A percentile compares a stretch with the other conserved stretches of the same genome.
Evolutionary conservation across 2,113 vertebrate genomes (phyloP).

Genomic region (Brachirus orientalis): DNA sequence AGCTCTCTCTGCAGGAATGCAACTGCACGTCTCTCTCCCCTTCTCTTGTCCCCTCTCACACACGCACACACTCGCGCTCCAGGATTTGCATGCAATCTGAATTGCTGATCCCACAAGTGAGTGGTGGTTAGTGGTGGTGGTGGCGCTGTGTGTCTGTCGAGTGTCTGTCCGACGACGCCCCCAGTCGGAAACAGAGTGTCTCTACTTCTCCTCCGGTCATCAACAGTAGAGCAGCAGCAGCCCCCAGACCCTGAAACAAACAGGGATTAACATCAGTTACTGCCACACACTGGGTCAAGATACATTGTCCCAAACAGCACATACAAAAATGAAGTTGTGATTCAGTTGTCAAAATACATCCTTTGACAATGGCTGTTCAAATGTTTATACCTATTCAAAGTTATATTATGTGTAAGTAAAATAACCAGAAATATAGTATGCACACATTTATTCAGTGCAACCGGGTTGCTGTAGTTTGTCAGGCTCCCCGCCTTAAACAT

Average conservation of each 20-base stretch:
- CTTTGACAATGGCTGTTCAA: too few species aligned
- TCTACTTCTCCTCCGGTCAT: slow-evolving; percentile 13
- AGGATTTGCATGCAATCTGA: slow-evolving; percentile 89
- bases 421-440: too few species aligned
- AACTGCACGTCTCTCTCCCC: slow-evolving; percentile 51
- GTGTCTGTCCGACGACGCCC: slow-evolving; percentile 83
- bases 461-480: too few species aligned
- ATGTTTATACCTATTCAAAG: too few species aligned
- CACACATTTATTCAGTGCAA: too few species aligned
- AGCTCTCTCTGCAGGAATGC: slow-evolving; percentile 76
- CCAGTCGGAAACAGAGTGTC: slow-evolving; percentile 84
- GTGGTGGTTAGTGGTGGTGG: slow-evolving; percentile 17
- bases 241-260: neutral
- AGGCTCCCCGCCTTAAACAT: too few species aligned
- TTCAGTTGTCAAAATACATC: too few species aligned
- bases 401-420: too few species aligned
- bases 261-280: too few species aligned
- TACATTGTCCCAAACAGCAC: too few species aligned
- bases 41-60: slow-evolving; percentile 4
- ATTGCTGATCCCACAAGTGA: slow-evolving; percentile 86
- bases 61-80: slow-evolving; percentile 66
- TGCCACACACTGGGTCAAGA: too few species aligned
- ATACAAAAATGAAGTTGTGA: too few species aligned
- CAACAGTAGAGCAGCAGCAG: slow-evolving; percentile 1
- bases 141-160: slow-evolving; percentile 16